Percentiles rank a stretch among this genome's conserved stretches.
phyloP scores from a whole-genome alignment of 2,797 vertebrate species.

The Tolypeutes matacus region DNA sequence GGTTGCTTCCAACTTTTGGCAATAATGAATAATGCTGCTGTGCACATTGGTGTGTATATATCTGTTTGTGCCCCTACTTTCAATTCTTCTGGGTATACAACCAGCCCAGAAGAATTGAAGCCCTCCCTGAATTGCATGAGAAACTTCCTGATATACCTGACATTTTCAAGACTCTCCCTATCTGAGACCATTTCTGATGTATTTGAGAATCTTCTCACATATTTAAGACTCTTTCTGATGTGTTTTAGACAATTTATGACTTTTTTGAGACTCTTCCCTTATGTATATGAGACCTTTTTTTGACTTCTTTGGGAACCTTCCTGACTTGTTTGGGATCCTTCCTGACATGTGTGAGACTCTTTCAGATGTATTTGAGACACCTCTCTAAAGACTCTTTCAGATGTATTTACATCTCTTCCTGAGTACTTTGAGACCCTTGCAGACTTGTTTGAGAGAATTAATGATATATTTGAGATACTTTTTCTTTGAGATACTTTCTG shows the following conservation, averaged over 20 bases:
- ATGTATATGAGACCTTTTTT: neutral
- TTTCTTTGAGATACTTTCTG: neutral
- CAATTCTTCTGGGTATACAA: no score
- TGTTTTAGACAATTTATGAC: neutral
- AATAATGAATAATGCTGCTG: no score
- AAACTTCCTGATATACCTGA: no score
- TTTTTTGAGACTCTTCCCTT: neutral
- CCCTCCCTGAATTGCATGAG: no score
- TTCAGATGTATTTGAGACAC: neutral
- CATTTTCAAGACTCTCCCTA: no score
- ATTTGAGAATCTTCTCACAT: neutral
- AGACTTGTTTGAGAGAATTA: neutral
- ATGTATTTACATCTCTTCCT: neutral
- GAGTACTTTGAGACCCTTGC: neutral
- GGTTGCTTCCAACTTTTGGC: no score
- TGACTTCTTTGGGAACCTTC: neutral
- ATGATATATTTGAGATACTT: no score
- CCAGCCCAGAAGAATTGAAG: no score
- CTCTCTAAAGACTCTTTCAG: neutral
- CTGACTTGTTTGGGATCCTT: neutral
- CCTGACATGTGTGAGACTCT: neutral
- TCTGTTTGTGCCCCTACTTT: no score
- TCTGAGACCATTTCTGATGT: neutral
- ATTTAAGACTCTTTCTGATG: neutral
- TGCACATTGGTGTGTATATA: no score